Base-by-base conservation (phyloP, 53 echinoderm and acorn worm genomes). In the Temnopleurus reevesii region DNA sequence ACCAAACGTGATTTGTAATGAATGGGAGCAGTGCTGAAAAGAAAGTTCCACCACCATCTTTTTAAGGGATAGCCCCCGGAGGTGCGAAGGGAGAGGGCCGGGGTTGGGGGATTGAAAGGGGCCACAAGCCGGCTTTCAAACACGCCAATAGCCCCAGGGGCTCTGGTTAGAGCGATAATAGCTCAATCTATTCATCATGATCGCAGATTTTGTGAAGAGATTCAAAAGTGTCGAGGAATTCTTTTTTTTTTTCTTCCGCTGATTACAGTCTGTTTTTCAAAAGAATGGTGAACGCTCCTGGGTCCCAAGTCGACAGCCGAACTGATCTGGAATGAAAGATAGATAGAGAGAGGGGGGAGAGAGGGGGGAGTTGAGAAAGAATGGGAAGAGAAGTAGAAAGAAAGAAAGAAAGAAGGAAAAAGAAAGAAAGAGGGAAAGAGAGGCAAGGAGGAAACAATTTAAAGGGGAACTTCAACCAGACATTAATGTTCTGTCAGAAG, bases 1-100 rank as follows among this genome's bases (percentile, higher is more conserved):
- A 83, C 55, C 83, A 83, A 55, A 83, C 83, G 83, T 36, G 83
- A 83, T 83, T 83, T 83, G 83, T 55, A 53, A 55, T 83, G 83
- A 83, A 83, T 54, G 83, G 83, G 83, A 34, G 15, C 5, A 59
- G 33, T 21, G 41, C 18, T 53, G 54, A 55, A 83, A 18, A 55
- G 83, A 83, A 24, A 23, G 54, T 55, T 23, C 83, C 83, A 54
- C 30, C 25, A 27, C 41, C 46, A 17, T 77, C 26, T 12, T 15
- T 35, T 71, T 35, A 35, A 47, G 45, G 71, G 80, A 80, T 51
- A 34, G 80, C 83, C 83, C 54, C 83, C 28, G 21, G 60, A 55
- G 54, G 83, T 23, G 55, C 49, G 51, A 83, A 1, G 83, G 55
- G 82, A 24, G 57, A 83, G 38, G 55, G 15, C 12, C 49, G 23